Evolutionary conservation across 2,888 invertebrate genomes (phyloP).

Genomic region (Poecilus cupreus): DNA sequence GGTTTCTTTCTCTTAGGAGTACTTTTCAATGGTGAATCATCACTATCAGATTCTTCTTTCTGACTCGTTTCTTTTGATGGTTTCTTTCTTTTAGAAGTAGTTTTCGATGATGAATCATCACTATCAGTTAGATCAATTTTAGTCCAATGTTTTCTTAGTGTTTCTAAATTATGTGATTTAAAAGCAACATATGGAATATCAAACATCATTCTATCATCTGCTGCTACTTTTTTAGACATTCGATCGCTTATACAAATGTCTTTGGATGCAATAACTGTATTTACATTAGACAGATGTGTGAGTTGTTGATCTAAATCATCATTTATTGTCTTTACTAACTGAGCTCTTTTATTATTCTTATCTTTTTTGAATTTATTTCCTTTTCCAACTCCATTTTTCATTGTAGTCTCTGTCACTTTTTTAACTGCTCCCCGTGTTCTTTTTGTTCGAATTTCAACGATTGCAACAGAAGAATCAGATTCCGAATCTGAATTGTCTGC

Average conservation of each 20-base stretch:
- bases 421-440: neutral
- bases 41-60: neutral
- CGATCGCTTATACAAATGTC: neutral
- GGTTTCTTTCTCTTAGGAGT: neutral
- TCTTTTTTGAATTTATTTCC: neutral
- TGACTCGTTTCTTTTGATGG: neutral
- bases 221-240: neutral
- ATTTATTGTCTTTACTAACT: neutral
- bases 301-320: neutral
- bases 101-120: no score
- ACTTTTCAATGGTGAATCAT: no score
- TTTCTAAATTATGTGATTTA: neutral
- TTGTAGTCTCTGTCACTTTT: neutral
- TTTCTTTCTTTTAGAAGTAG: neutral
- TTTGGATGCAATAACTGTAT: neutral
- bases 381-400: neutral
- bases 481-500: neutral
- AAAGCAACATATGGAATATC: constrained; percentile 29
- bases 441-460: neutral
- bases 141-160: neutral
- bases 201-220: constrained; percentile 33
- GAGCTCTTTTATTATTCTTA: neutral
- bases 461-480: neutral
- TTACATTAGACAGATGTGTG: constrained; percentile 18
- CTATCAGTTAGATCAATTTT: neutral